These are phyloP conservation scores for Elaphurus davidianus DNA, from an alignment of 2,113 vertebrate genomes.

Conservation along the genomic window DNA sequence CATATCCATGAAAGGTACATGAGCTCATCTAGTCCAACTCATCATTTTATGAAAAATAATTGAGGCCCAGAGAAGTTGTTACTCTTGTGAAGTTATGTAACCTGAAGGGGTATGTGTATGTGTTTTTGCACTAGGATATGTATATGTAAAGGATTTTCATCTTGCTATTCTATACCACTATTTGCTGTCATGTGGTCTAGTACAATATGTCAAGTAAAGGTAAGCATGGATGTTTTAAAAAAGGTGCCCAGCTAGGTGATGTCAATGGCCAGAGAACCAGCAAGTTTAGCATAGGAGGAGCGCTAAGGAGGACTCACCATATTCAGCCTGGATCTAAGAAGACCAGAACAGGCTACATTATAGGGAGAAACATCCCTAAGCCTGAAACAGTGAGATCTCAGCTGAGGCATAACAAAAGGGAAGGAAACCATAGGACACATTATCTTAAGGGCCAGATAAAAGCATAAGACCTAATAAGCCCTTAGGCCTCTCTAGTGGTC, in stretches of 20 bases:
- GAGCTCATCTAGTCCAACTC: neutral
- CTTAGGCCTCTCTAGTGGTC: neutral
- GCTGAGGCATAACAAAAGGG: neutral
- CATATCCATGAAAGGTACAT: neutral
- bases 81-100: neutral
- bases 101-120: neutral
- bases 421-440: neutral
- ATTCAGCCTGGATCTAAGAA: neutral
- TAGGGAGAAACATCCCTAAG: neutral
- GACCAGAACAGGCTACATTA: neutral
- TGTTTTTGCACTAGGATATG: neutral
- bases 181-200: neutral
- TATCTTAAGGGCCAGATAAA: neutral
- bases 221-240: neutral
- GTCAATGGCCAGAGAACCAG: neutral
- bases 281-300: constrained; percentile 11
- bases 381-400: neutral
- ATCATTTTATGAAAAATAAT: constrained; percentile 18
- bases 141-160: neutral
- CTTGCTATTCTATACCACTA: neutral
- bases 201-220: neutral
- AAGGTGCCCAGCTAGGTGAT: neutral
- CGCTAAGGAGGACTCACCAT: neutral
- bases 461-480: neutral
- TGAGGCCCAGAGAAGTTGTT: neutral